Conservation (phyloP, 2,888 invertebrate genomes). For the Oasisia sp. region DNA sequence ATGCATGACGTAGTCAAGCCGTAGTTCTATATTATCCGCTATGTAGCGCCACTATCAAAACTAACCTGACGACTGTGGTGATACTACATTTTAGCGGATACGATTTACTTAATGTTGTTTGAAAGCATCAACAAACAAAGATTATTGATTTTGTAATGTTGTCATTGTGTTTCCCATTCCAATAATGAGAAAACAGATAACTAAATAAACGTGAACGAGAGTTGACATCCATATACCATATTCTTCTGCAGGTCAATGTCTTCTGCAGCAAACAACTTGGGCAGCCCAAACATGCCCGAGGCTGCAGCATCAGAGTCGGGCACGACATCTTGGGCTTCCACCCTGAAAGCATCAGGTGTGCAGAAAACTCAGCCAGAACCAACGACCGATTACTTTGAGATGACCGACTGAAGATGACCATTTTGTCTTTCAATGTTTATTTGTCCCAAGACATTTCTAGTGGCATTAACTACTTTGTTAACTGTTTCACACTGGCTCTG, state of each 20-base stretch:
- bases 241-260: slow-evolving; percentile 1
- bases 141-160: no score
- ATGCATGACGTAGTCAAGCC: neutral
- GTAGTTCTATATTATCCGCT: neutral
- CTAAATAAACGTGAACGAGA: neutral
- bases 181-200: neutral
- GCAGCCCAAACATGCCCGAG: neutral
- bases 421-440: neutral
- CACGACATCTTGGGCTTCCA: neutral
- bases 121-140: neutral
- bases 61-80: neutral
- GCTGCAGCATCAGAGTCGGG: neutral
- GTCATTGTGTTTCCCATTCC: neutral
- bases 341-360: neutral
- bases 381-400: slow-evolving; percentile 57
- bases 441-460: neutral
- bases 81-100: neutral
- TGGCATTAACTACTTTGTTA: neutral
- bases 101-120: neutral
- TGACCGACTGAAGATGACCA: slow-evolving; percentile 36
- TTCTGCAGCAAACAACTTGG: neutral
- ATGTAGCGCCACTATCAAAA: neutral
- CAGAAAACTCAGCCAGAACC: slow-evolving; percentile 35
- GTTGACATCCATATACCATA: neutral
- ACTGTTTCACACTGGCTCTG: neutral